Evolutionary conservation across 2,797 vertebrate species (phyloP).

Genomic region (Manis javanica): DNA sequence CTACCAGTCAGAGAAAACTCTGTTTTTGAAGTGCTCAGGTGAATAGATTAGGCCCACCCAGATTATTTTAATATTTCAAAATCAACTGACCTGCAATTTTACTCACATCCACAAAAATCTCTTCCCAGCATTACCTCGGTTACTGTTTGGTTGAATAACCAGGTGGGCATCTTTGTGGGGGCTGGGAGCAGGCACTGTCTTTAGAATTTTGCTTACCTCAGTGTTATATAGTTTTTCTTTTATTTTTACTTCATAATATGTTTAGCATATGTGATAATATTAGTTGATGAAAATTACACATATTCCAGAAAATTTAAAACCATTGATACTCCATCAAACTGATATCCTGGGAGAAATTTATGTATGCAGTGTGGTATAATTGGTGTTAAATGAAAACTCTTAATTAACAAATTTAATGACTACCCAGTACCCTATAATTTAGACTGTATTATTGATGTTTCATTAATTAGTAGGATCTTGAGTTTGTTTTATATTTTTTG

Average conservation of each 20-base stretch:
- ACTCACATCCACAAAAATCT: background rate
- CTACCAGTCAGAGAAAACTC: background rate
- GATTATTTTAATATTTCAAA: background rate
- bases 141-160: background rate
- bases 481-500: constrained; percentile 45
- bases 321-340: background rate
- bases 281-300: constrained; percentile 9
- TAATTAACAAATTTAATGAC: constrained; percentile 36
- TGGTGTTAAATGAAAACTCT: constrained; percentile 2
- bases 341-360: background rate
- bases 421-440: background rate
- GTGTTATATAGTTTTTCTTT: background rate
- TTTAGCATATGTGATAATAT: constrained; percentile 14
- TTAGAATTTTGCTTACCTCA: background rate
- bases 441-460: constrained; percentile 4
- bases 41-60: background rate
- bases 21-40: background rate
- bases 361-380: background rate
- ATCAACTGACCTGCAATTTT: background rate
- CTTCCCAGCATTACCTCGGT: background rate
- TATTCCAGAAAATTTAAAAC: constrained; percentile 22
- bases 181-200: background rate
- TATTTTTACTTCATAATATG: background rate
- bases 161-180: background rate
- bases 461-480: background rate